A percentile compares a stretch with the other conserved stretches of the same genome.
Evolutionary conservation across 2,113 vertebrate species (phyloP).

Genomic region (Ancistrus triradiatus): DNA sequence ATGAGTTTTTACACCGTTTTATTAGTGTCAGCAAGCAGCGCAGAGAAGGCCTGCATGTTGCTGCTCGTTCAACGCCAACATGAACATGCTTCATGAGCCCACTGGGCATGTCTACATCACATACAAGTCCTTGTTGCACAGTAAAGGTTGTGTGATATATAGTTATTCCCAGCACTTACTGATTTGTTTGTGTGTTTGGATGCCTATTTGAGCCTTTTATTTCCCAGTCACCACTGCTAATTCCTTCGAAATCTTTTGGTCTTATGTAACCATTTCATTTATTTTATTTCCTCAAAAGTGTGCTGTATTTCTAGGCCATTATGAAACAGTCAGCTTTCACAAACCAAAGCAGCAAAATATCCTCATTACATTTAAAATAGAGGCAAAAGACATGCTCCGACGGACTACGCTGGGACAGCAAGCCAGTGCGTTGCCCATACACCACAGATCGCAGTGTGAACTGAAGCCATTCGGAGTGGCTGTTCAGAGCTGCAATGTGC

Average conservation of each 20-base stretch:
- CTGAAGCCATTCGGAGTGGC: conserved; percentile 30
- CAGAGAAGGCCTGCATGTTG: conserved; percentile 6
- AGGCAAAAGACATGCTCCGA: background rate
- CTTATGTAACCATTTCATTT: too few species aligned
- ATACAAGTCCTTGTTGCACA: conserved; percentile 37
- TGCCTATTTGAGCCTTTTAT: conserved; percentile 4
- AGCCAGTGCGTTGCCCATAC: background rate
- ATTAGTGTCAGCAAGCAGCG: conserved; percentile 21
- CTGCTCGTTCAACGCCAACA: conserved; percentile 23
- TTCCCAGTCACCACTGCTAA: too few species aligned
- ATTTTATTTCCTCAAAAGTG: too few species aligned
- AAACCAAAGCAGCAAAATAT: too few species aligned
- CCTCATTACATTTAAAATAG: too few species aligned
- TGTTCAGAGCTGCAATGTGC: conserved; percentile 46
- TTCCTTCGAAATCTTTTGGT: too few species aligned
- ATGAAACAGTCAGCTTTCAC: too few species aligned
- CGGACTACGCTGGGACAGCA: background rate
- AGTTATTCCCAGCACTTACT: conserved; percentile 9
- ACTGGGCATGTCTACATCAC: conserved; percentile 39
- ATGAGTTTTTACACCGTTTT: conserved; percentile 27
- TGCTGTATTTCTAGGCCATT: too few species aligned
- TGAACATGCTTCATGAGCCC: conserved; percentile 43
- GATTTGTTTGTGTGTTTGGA: conserved; percentile 20
- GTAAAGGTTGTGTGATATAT: conserved; percentile 24
- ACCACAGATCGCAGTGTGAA: conserved; percentile 29